Percentiles rank a stretch among this genome's conserved stretches.
These are phyloP conservation scores for Cerceris rybyensis DNA, from an alignment of 2,888 invertebrate species.

Conservation along the genomic window DNA sequence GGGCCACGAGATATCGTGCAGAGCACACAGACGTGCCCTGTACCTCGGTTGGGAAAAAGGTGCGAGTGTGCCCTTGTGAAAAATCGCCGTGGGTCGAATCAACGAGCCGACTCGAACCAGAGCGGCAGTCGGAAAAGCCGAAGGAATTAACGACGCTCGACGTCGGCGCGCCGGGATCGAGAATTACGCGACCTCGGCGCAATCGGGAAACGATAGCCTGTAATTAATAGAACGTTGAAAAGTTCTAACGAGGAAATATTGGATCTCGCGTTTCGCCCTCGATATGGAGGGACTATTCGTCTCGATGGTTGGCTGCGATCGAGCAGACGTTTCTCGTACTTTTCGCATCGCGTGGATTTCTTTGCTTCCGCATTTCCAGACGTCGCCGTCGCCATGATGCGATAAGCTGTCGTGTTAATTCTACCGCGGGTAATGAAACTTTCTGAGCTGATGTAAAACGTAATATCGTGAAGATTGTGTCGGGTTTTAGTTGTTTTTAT, in stretches of 20 bases:
- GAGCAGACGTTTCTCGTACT: not conserved
- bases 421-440: too few species aligned
- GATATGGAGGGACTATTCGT: not conserved
- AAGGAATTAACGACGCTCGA: slow-evolving; percentile 39
- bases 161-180: slow-evolving; percentile 23
- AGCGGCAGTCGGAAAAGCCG: slow-evolving; percentile 16
- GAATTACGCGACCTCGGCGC: slow-evolving; percentile 18
- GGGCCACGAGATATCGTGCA: slow-evolving; percentile 39
- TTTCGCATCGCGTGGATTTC: not conserved
- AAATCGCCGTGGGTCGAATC: slow-evolving; percentile 51
- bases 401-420: too few species aligned
- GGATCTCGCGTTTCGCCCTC: not conserved
- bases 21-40: slow-evolving; percentile 9
- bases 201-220: slow-evolving; percentile 44
- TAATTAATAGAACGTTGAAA: slow-evolving; percentile 46
- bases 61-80: slow-evolving; percentile 50
- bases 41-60: slow-evolving; percentile 27
- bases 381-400: not conserved
- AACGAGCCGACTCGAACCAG: slow-evolving; percentile 48
- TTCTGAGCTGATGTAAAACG: too few species aligned
- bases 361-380: not conserved
- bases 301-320: not conserved
- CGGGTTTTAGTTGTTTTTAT: too few species aligned
- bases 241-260: slow-evolving; percentile 50
- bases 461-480: too few species aligned